phyloP scores from a whole-genome alignment of 53 echinoderm and acorn worm species.

The Patiria pectinifera region DNA sequence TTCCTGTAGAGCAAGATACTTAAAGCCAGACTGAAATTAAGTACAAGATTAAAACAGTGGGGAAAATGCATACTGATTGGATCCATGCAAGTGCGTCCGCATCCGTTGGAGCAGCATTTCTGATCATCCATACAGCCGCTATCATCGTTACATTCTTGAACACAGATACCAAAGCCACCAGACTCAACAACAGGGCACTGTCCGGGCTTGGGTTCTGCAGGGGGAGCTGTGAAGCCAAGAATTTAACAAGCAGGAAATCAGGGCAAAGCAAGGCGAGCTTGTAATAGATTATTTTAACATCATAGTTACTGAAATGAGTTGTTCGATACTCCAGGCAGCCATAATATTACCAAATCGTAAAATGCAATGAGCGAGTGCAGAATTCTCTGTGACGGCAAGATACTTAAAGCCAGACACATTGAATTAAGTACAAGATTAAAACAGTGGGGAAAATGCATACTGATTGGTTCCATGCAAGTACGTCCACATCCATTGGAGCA shows the following conservation, averaged over 20 bases:
- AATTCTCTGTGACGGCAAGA: too few species aligned
- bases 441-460: neutral
- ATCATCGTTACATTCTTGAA: slow-evolving; percentile 53
- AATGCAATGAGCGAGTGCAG: neutral
- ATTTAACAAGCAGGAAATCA: neutral
- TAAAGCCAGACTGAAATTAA: too few species aligned
- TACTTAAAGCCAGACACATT: neutral
- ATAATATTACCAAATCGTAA: too few species aligned
- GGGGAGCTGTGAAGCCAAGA: slow-evolving; percentile 31
- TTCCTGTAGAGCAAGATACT: too few species aligned
- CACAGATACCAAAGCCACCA: slow-evolving; percentile 51
- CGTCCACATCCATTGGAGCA: slow-evolving; percentile 56
- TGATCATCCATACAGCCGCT: slow-evolving; percentile 27
- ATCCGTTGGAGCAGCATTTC: slow-evolving; percentile 57
- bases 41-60: too few species aligned
- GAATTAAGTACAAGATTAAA: neutral
- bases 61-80: slow-evolving; percentile 40
- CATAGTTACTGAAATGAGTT: too few species aligned
- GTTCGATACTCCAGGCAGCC: too few species aligned
- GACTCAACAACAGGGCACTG: slow-evolving; percentile 35
- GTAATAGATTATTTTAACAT: too few species aligned
- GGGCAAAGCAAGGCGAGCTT: too few species aligned
- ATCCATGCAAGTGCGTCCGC: slow-evolving; percentile 30
- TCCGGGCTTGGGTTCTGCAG: slow-evolving; percentile 30
- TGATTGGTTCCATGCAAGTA: slow-evolving; percentile 10